Percentiles rank a stretch among this genome's conserved stretches.
Conservation (phyloP, 1,140 invertebrate genomes). For the Globodera rostochiensis region DNA sequence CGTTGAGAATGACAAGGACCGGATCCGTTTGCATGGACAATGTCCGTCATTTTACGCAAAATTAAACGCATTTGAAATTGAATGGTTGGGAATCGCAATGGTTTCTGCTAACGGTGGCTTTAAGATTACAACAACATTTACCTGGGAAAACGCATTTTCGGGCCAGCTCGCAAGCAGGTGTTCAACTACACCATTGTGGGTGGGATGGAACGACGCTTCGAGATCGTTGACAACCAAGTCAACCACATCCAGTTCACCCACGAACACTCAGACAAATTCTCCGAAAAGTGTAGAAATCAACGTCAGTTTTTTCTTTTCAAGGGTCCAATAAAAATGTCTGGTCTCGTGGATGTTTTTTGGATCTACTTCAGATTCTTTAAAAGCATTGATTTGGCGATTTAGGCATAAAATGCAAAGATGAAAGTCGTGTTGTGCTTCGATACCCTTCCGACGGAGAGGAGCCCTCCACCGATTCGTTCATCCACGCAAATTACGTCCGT, state of each 20-base stretch:
- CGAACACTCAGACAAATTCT: conserved; percentile 49
- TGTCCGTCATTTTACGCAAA: conserved; percentile 24
- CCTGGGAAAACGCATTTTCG: conserved; percentile 61
- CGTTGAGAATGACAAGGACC: conserved; percentile 50
- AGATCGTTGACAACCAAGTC: conserved; percentile 65
- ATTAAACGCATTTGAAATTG: not conserved
- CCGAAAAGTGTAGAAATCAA: conserved; percentile 57
- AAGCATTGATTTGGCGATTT: conserved; percentile 28
- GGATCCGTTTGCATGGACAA: conserved; percentile 56
- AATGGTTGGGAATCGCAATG: not conserved
- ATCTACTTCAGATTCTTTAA: conserved; percentile 12
- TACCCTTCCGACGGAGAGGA: conserved; percentile 12
- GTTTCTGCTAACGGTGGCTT: not conserved
- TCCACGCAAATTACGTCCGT: conserved; percentile 56
- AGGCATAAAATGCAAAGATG: conserved; percentile 58
- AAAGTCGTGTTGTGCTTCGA: conserved; percentile 51
- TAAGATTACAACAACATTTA: conserved; percentile 64
- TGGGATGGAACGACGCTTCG: conserved; percentile 61
- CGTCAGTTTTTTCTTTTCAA: conserved; percentile 28
- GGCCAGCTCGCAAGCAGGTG: conserved; percentile 57
- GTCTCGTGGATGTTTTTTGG: too few relatives aligned
- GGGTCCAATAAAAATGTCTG: not conserved
- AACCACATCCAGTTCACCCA: conserved; percentile 62
- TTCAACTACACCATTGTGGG: conserved; percentile 56
- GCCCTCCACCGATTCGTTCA: conserved; percentile 40